Base-by-base conservation (phyloP, 2,113 vertebrate genomes). In the Prochilodus magdalenae region DNA sequence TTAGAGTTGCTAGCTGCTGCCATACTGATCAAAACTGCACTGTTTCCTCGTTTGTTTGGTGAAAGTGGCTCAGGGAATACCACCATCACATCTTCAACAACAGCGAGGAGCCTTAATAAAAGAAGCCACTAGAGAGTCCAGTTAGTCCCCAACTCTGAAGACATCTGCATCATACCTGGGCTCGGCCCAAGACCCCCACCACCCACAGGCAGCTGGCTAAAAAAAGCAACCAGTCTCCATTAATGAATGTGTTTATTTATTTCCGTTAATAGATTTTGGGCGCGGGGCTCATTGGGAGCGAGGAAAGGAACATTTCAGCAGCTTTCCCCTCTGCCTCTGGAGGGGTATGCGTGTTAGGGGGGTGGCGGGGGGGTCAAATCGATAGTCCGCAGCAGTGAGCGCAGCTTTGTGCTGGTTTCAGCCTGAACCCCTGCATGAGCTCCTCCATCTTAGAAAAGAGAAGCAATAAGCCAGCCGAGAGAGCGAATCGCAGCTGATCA, bases 221-320 rank as follows among this genome's bases (percentile, higher is more conserved):
- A 77, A 77, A 79, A 83, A 86, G 82, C 72, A 79, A 76, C 74
- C 55, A 49, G 74, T 75, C 85, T 73, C 88, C 85, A 88, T 90
- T 91, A 91, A 89, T 83, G 89, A 86, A 86, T 80, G 84, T 89
- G 86, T 90, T 91, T 90, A 90, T 93, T 90, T 89, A 87, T 89
- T 85, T 89, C 87, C 86, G 88, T 84, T 87, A 82, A 84, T 83
- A 82, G 86, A 87, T 87, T 82, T 87, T 5, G 72, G 76, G n/a
- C 33, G 79, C 78, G 83, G 77, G 81, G 86, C 77, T 88, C 62
- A 74, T 27, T 67, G 87, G 88, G 89, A 88, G 55, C 13, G 67
- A 69, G 79, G 67, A 91, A 92, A 88, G 78, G 60, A 82, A 86
- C 40, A 18, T 74, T 87, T 92, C 89, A 90, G 88, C 90, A 90